These are phyloP conservation scores for Regulus satrapa DNA, from an alignment of 2,113 vertebrate genomes.

Conservation along the genomic window DNA sequence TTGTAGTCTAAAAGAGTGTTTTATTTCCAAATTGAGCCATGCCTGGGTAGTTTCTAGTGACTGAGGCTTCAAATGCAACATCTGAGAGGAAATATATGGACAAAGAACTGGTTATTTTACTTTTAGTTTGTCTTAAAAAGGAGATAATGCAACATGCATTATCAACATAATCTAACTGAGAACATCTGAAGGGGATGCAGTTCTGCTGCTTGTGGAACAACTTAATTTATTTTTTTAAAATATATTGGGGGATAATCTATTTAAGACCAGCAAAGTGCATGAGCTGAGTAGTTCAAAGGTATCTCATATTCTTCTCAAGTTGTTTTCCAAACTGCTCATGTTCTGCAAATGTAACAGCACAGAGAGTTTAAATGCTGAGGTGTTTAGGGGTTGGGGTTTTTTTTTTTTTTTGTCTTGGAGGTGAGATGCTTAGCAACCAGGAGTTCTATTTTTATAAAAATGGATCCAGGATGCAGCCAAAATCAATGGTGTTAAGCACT, in stretches of 20 bases:
- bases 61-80: background rate
- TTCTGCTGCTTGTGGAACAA: background rate
- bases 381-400: background rate
- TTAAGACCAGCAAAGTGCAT: background rate
- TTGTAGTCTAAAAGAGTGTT: background rate
- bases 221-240: background rate
- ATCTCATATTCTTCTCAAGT: background rate
- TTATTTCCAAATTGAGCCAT: background rate
- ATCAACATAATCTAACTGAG: no score
- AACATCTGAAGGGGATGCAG: background rate
- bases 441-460: background rate
- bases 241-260: background rate
- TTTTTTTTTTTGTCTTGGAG: background rate
- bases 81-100: background rate
- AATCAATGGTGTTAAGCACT: background rate
- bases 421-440: slow-evolving; percentile 4
- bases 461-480: background rate
- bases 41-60: background rate
- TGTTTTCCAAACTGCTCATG: background rate
- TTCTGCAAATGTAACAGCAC: background rate
- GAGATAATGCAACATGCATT: background rate
- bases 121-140: background rate
- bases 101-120: background rate
- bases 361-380: background rate
- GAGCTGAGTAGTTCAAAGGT: background rate